Base-by-base conservation (phyloP, 2,113 vertebrate genomes). In the Eupsittula cactorum region DNA sequence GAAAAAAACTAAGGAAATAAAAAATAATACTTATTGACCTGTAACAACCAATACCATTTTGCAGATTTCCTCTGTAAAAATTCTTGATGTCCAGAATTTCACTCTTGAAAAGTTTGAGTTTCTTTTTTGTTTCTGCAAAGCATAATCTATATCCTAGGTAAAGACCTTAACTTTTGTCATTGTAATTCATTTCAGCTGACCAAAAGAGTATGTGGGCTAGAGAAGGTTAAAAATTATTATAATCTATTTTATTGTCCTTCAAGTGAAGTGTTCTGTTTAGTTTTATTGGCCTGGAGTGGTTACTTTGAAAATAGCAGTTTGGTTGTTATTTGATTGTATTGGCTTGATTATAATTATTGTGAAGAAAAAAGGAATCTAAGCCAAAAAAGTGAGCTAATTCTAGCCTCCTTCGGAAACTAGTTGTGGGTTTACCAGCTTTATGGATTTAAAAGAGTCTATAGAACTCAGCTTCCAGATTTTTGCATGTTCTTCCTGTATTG, bases 381-480 rank as follows among this genome's bases (percentile, higher is more conserved):
- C 50, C 3, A 75, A 91, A 92, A 62, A 68, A 55, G 7, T 47
- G 71, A 93, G 53, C 41, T 92, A 95, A 88, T 86, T 97, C 69
- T 84, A 88, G 75, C 31, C 44, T 42, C 81, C 59, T 96, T 86
- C 93, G 73, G 46, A 94, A 97, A 91, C 49, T 83, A 90, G 92
- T 97, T 27, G 35, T 39, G 78, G 53, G 49, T 86, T 27, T 59
- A 46, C 35, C 47, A 62, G 44, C 77, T 91, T 93, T 83, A 82
- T 62, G 28, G 57, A 94, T 91, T 97, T 90, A 47, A 88, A 77
- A 76, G 67, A 73, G 47, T 92, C 55, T 77, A 2, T 92, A 90
- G 89, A 47, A 76, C 59, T 96, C 71, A 95, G 20, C n/a, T 95
- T 97, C 82, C 83, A 96, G 92, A 86, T 96, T 95, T 97, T 86